Conservation (phyloP, 2,797 vertebrate species). For the Ispidina lecontei region DNA sequence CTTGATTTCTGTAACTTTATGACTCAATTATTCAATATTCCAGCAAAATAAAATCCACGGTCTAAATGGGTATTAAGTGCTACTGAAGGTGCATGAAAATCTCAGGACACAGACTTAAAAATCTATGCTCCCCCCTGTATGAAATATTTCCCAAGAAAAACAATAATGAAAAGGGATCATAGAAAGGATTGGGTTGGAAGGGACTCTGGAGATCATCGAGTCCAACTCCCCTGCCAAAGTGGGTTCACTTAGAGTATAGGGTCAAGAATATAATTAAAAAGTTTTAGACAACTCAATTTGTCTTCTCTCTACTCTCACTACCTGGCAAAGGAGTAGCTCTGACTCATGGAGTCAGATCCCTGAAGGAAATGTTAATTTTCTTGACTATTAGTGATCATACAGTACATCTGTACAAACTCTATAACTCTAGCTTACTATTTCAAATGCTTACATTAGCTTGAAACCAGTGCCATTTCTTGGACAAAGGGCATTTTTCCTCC, state of each 20-base stretch:
- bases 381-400: neutral
- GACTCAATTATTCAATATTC: neutral
- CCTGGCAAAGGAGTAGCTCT: neutral
- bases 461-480: neutral
- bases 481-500: neutral
- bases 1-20: neutral
- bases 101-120: neutral
- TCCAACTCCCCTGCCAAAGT: too few species aligned
- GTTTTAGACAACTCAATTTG: neutral
- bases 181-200: too few species aligned
- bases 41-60: neutral
- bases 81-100: neutral
- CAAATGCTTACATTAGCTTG: neutral
- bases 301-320: neutral
- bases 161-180: neutral
- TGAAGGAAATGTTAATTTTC: neutral
- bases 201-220: too few species aligned
- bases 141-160: neutral
- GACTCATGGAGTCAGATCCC: neutral
- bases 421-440: neutral
- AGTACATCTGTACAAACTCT: neutral
- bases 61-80: neutral
- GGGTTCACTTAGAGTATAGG: neutral
- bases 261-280: neutral
- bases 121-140: fast-evolving